These are phyloP conservation scores for Antechinus stuartii DNA, from an alignment of 2,113 vertebrate species.

Conservation along the genomic window DNA sequence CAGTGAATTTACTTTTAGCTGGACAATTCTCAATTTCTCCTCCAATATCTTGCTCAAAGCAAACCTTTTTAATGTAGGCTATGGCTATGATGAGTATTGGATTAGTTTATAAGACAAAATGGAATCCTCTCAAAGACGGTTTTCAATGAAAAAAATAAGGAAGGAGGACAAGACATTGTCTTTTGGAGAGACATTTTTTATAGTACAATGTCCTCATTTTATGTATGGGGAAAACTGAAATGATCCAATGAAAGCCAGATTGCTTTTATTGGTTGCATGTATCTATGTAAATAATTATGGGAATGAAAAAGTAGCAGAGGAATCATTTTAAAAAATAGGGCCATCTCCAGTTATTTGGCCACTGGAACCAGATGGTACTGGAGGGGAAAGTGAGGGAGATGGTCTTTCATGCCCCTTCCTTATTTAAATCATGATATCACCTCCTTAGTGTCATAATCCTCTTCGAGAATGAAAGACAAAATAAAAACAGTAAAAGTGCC, in stretches of 20 bases:
- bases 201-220: background rate
- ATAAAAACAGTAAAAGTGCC: background rate
- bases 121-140: background rate
- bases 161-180: background rate
- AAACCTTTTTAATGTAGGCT: conserved; percentile 3
- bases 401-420: too few relatives aligned
- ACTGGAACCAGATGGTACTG: too few relatives aligned
- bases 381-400: too few relatives aligned
- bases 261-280: background rate
- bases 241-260: background rate
- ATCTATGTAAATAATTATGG: background rate
- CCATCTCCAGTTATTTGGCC: too few relatives aligned
- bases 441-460: too few relatives aligned
- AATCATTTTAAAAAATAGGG: background rate
- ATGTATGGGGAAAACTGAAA: background rate
- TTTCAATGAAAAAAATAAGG: background rate
- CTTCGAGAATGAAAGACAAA: too few relatives aligned
- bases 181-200: background rate
- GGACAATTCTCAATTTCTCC: background rate
- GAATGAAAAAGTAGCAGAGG: background rate
- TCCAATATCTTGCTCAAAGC: background rate
- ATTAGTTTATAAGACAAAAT: background rate
- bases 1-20: background rate
- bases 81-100: background rate
- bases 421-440: too few relatives aligned